These are phyloP conservation scores for Salvelinus sp. DNA, from an alignment of 2,113 vertebrate genomes.

Conservation along the genomic window DNA sequence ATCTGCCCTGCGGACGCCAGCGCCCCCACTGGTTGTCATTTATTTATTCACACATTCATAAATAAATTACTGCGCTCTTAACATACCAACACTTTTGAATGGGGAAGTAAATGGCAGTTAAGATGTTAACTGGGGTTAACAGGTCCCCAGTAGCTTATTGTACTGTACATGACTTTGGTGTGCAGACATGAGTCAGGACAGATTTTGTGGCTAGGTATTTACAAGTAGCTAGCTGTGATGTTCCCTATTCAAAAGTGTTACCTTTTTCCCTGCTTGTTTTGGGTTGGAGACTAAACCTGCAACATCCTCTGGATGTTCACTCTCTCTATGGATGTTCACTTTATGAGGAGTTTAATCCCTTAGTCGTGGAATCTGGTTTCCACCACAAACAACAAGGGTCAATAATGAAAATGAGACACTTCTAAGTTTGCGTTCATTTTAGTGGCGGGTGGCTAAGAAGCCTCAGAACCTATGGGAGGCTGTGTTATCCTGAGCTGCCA, in stretches of 20 bases:
- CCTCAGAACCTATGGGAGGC: background rate
- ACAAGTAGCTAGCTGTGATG: background rate
- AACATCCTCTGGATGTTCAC: slow-evolving; percentile 29
- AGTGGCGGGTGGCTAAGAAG: background rate
- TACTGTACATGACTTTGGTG: background rate
- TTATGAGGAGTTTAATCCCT: slow-evolving; percentile 22
- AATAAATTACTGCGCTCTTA: slow-evolving; percentile 72
- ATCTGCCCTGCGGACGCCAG: slow-evolving; percentile 83
- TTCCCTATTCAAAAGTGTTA: slow-evolving; percentile 51
- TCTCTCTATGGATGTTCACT: slow-evolving; percentile 23
- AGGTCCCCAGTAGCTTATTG: background rate
- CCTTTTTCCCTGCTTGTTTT: slow-evolving; percentile 21
- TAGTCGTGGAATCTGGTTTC: slow-evolving; percentile 33
- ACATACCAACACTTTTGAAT: slow-evolving; percentile 43
- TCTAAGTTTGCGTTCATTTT: slow-evolving; percentile 36
- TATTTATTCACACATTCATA: slow-evolving; percentile 87
- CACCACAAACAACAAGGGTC: slow-evolving; percentile 15
- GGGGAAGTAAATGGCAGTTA: slow-evolving; percentile 27
- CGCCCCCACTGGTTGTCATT: slow-evolving; percentile 88
- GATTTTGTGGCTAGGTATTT: background rate
- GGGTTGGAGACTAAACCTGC: slow-evolving; percentile 30
- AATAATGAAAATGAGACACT: background rate
- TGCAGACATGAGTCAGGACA: no score
- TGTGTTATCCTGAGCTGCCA: no score
- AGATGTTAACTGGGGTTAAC: no score